Evolutionary conservation across 1,140 invertebrate species (phyloP), one percentile per base, ranked within the genome.

Genomic region (Arctopsyche grandis): DNA sequence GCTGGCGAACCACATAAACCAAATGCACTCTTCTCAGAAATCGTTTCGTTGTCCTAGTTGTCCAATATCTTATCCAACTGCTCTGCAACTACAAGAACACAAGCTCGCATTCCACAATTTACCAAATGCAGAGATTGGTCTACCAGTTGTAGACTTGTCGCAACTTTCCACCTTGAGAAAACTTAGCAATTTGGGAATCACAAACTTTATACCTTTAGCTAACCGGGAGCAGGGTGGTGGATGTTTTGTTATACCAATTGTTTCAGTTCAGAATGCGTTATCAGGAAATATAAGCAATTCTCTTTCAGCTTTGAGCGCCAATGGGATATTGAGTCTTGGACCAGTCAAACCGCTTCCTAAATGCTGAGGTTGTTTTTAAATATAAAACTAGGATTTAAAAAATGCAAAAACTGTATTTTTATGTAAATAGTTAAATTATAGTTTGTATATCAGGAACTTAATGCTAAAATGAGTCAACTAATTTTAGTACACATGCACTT

Each of bases 131-230:
- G 93, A 94, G 81, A 85, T 94, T 48, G 93, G 92, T 0, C 86
- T 94, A 81, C 94, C 94, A 0, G 89, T 95, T 4, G 91, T 95
- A 7, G 93, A 95, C 84, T 84, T 94, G 0, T 92, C 92, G 75
- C 91, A 92, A 43, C 90, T 91, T 1, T 90, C 91, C 5, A 90
- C 91, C 44, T 83, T 93, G 12, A 90, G 90, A 80, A 89, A 92
- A 66, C 86, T 95, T 19, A 88, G 88, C 74, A 90, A 85, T 84
- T 86, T 94, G 77, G 94, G 94, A 60, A 93, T 95, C 80, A 91
- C 91, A 80, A 92, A 91, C 86, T 94, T 92, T 84, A 93, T 95
- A 81, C 93, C 93, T 1, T 85, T 94, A 66, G 92, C 91, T 0
- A 92, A 92, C 83, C 84, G 92, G 10, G 90, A 91, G 77, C 89